Evolutionary conservation across 2,113 vertebrate genomes (phyloP).

Genomic region (Mastomys natalensis): DNA sequence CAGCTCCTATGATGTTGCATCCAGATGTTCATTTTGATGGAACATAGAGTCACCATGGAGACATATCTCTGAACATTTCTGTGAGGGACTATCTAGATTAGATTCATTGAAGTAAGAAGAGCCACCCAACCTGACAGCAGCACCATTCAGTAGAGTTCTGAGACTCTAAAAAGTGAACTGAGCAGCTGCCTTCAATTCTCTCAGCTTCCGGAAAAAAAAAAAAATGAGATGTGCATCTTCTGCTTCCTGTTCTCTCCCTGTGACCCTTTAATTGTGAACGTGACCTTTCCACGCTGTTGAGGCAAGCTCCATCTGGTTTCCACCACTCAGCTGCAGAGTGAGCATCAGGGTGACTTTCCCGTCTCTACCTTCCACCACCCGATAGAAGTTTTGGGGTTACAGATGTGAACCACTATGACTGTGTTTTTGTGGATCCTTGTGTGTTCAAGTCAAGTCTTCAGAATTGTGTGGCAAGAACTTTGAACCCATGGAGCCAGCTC

Average conservation of each 20-base stretch:
- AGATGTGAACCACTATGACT: not conserved
- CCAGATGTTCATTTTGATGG: not conserved
- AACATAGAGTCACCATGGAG: not conserved
- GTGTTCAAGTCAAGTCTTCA: too few species aligned
- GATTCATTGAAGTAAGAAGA: not conserved
- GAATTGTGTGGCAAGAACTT: not conserved
- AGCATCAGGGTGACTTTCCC: not conserved
- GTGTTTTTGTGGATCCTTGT: not conserved
- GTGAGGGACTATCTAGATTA: not conserved
- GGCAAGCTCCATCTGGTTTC: too few species aligned
- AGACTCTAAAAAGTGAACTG: not conserved
- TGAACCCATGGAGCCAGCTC: not conserved
- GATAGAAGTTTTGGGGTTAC: not conserved
- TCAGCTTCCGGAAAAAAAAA: fast-evolving
- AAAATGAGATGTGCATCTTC: too few species aligned
- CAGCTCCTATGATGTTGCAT: not conserved
- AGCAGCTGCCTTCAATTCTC: too few species aligned
- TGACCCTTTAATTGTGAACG: fast-evolving
- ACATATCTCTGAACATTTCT: too few species aligned
- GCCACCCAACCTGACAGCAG: not conserved
- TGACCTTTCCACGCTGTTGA: not conserved
- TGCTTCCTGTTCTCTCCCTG: not conserved
- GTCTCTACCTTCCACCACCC: not conserved
- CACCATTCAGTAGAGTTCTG: too few species aligned
- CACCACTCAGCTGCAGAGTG: too few species aligned